Evolutionary conservation across 2,113 vertebrate species (phyloP).

Genomic region (Alligator sinensis): DNA sequence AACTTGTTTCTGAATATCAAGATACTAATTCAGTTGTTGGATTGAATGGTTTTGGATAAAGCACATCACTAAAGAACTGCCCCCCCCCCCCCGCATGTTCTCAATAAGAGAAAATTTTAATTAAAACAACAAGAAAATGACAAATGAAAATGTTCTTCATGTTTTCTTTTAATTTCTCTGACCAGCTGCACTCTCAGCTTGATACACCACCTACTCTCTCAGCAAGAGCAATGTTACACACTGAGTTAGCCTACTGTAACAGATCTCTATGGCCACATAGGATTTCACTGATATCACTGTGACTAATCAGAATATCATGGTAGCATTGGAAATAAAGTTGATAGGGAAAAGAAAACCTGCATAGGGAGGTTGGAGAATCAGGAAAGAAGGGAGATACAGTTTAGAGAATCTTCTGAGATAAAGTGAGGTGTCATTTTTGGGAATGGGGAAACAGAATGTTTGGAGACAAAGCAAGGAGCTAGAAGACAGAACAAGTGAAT

Average conservation of each 20-base stretch:
- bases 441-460: neutral
- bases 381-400: neutral
- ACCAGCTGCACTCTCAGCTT: constrained; percentile 71
- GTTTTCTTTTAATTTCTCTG: constrained; percentile 17
- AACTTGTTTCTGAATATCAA: constrained; percentile 36
- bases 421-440: neutral
- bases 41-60: neutral
- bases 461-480: neutral
- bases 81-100: neutral
- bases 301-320: neutral
- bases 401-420: rapidly evolving
- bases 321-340: neutral
- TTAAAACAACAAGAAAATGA: constrained; percentile 53
- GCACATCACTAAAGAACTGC: neutral
- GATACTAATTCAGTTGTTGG: constrained; percentile 43
- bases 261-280: neutral
- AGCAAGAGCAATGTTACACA: constrained; percentile 7
- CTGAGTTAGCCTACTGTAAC: neutral
- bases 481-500: neutral
- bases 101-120: constrained; percentile 67
- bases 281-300: neutral
- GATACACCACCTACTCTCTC: constrained; percentile 63
- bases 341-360: neutral
- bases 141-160: neutral
- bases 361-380: rapidly evolving